Base-by-base conservation (phyloP, 2,113 vertebrate species). In the Burhinus oedicnemus region DNA sequence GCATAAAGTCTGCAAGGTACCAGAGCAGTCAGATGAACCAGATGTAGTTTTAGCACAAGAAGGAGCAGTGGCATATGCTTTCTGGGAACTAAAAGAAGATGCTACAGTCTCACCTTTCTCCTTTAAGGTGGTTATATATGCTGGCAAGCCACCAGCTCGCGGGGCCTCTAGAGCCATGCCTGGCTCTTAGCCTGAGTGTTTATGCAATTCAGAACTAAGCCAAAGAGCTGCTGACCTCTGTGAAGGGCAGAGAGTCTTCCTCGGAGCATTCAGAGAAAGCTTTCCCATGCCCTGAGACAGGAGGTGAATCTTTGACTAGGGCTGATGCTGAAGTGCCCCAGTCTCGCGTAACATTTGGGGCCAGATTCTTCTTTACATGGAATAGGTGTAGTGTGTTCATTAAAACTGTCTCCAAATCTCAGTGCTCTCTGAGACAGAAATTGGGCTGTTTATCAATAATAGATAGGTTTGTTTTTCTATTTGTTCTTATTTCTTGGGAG, bases 211-310 rank as follows among this genome's bases (percentile, higher is more conserved):
- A 69, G 64, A 77, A 45, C 6, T 11, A 45, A 91, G 88, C 51
- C 84, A 66, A 7, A 42, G 51, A 76, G 91, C 91, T 92, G 72
- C 77, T 62, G 93, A 87, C 93, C 93, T 95, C 95, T 64, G 77
- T 80, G 93, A 95, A 95, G 95, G 91, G 82, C 91, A 87, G 45
- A 71, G 78, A 38, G 62, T 70, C 83, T 92, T 92, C 93, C 86
- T 80, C 3, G 0, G 62, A 25, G 91, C 72, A 23, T 57, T 89
- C 88, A 62, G 52, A 51, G 72, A 80, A 80, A 89, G 89, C 69
- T 87, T 92, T 81, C 72, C 93, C 68, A 36, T 93, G 82, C 85
- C 91, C 83, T 19, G 62, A 80, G 54, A 36, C 10, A 5, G 68
- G 72, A 68, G 64, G 68, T 49, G 82, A 70, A 47, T 23, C 77